phyloP scores from a whole-genome alignment of 1,140 invertebrate genomes.

The Mylabris phalerata region DNA sequence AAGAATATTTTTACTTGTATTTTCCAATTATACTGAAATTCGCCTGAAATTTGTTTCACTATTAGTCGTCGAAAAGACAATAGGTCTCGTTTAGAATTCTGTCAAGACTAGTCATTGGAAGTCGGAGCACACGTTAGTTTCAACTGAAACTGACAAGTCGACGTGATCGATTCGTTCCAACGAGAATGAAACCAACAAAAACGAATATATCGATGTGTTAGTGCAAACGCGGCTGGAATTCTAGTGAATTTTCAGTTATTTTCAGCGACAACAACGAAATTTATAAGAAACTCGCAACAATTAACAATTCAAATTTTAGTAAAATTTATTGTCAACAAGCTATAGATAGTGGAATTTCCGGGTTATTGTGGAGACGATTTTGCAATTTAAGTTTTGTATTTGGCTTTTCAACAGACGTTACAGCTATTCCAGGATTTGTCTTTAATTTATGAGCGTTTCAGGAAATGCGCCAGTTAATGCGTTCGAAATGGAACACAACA shows the following conservation, averaged over 20 bases:
- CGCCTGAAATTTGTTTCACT: no score
- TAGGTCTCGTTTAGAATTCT: no score
- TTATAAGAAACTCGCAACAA: conserved; percentile 5
- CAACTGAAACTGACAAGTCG: background rate
- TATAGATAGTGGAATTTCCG: no score
- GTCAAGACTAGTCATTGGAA: background rate
- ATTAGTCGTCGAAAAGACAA: no score
- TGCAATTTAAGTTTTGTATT: no score
- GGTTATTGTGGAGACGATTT: no score
- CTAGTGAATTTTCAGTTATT: background rate
- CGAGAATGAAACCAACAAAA: no score
- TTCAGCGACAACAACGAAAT: conserved; percentile 15
- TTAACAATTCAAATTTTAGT: no score
- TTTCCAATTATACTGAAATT: no score
- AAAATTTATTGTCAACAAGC: no score
- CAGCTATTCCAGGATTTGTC: conserved; percentile 14
- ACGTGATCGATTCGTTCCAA: background rate
- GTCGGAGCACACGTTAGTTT: background rate
- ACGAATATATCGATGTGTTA: no score
- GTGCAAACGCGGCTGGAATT: conserved; percentile 8
- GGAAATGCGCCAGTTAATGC: conserved; percentile 17
- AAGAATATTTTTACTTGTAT: no score
- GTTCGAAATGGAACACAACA: conserved; percentile 6
- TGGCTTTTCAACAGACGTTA: background rate
- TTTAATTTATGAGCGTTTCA: conserved; percentile 20